Evolutionary conservation across 2,888 invertebrate species (phyloP).

Genomic region (Tillus elongatus): DNA sequence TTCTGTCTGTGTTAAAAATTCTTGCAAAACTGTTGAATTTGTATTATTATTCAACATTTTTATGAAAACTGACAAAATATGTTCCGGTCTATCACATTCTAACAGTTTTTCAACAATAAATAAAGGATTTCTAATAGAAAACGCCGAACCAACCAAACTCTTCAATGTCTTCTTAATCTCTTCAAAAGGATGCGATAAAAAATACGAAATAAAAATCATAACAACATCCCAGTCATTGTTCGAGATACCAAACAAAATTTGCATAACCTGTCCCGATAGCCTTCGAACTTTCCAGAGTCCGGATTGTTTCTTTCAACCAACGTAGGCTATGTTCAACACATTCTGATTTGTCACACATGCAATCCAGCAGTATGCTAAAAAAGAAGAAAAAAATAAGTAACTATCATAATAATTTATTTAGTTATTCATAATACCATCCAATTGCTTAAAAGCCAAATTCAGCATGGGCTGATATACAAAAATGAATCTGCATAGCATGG

Average conservation of each 20-base stretch:
- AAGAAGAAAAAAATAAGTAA: no score
- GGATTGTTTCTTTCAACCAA: slow-evolving; percentile 43
- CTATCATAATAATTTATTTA: no score
- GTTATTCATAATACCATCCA: no score
- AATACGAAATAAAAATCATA: slow-evolving; percentile 21
- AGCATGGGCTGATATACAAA: no score
- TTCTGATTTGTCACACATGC: no score
- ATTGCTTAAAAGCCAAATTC: no score
- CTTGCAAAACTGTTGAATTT: not conserved
- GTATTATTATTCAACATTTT: not conserved
- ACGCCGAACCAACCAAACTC: not conserved
- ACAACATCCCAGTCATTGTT: not conserved
- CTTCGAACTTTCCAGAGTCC: slow-evolving; percentile 57
- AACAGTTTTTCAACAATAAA: slow-evolving; percentile 13
- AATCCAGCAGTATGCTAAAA: no score
- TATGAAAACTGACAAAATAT: slow-evolving; percentile 38
- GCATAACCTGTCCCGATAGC: no score
- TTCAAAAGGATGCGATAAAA: slow-evolving; percentile 4
- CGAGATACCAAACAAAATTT: no score
- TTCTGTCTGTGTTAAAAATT: slow-evolving; percentile 9
- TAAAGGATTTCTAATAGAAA: no score
- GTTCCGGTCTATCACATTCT: slow-evolving; percentile 37
- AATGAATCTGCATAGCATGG: no score
- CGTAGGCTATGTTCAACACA: no score
- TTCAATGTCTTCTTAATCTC: slow-evolving; percentile 5